Evolutionary conservation across 2,888 invertebrate species (phyloP).

Genomic region (Ommatoiulus sabulosus): DNA sequence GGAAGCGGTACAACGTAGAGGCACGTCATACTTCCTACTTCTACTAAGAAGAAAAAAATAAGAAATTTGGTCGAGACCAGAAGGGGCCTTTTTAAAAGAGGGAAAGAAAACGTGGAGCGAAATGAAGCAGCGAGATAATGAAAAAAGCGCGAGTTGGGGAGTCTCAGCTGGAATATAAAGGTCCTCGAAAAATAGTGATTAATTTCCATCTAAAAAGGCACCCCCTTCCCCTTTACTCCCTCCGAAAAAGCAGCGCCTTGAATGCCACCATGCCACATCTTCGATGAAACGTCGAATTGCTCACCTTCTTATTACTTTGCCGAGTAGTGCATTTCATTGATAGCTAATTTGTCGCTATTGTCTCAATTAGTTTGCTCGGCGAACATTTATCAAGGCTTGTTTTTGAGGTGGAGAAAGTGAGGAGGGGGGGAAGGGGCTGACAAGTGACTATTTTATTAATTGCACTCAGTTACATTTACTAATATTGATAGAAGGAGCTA

Average conservation of each 20-base stretch:
- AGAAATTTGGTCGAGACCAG: not conserved
- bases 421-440: not conserved
- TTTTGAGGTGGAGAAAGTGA: conserved; percentile 19
- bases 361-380: conserved; percentile 49
- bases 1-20: not conserved
- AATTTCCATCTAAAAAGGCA: not conserved
- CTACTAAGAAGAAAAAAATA: not conserved
- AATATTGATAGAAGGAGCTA: conserved; percentile 21
- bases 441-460: conserved; percentile 50
- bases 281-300: not conserved
- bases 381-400: conserved; percentile 50
- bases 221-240: not conserved
- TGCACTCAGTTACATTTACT: not conserved
- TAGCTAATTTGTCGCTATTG: conserved; percentile 42
- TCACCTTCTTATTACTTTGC: conserved; percentile 34
- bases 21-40: not conserved
- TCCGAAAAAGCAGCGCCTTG: not conserved
- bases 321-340: conserved; percentile 34
- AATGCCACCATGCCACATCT: not conserved
- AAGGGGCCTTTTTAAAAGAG: conserved; percentile 7
- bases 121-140: conserved; percentile 34
- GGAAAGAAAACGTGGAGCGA: not conserved
- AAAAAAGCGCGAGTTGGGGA: not conserved
- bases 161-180: conserved; percentile 34
- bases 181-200: conserved; percentile 15